Percentiles rank a stretch among this genome's conserved stretches.
phyloP scores from a whole-genome alignment of 2,888 invertebrate species.

The Coelopa pilipes region DNA sequence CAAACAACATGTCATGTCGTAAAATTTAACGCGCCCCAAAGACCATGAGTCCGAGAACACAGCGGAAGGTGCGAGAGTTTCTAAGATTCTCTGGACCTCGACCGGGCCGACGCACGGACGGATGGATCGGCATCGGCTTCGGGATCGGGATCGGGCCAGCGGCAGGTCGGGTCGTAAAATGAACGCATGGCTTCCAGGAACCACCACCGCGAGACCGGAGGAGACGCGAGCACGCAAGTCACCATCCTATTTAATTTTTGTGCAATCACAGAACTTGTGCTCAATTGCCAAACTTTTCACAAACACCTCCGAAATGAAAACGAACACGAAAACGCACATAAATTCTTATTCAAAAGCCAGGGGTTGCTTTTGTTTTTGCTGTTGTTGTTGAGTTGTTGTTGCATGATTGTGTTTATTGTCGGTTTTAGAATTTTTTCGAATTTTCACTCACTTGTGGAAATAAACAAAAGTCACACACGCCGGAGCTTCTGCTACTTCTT shows the following conservation, averaged over 20 bases:
- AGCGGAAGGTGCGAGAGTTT: no score
- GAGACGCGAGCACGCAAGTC: slow-evolving; percentile 5
- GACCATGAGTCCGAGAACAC: neutral
- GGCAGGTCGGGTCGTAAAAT: neutral
- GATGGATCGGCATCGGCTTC: no score
- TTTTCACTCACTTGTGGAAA: slow-evolving; percentile 34
- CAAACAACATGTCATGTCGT: slow-evolving; percentile 44
- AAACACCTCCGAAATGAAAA: neutral
- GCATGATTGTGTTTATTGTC: slow-evolving; percentile 6
- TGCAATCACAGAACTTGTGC: slow-evolving; percentile 37
- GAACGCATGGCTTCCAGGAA: neutral
- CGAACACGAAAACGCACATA: neutral
- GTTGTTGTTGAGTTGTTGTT: neutral
- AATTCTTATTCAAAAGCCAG: neutral
- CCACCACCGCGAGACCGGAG: neutral
- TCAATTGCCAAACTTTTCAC: slow-evolving; percentile 34
- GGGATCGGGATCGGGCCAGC: no score
- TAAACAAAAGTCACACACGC: slow-evolving; percentile 38
- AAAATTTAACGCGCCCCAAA: slow-evolving; percentile 38
- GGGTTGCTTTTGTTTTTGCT: neutral
- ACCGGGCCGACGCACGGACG: no score
- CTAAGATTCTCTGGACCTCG: no score
- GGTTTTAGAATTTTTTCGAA: slow-evolving; percentile 30
- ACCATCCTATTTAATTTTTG: slow-evolving; percentile 31
- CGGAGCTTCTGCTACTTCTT: slow-evolving; percentile 23